Base-by-base conservation (phyloP, 2,888 invertebrate species). In the Helleia helle region DNA sequence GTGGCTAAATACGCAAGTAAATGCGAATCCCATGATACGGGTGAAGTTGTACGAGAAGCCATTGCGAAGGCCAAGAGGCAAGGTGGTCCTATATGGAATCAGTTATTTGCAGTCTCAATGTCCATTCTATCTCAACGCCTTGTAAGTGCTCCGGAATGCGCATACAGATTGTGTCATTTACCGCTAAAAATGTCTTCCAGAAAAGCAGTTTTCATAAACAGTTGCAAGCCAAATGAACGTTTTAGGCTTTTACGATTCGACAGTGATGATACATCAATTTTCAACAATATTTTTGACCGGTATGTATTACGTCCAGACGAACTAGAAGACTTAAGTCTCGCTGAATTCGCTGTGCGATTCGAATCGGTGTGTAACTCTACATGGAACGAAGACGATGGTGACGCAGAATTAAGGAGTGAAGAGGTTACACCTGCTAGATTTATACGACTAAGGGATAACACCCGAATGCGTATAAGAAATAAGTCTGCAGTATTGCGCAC, bases 91-190 rank as follows among this genome's bases (percentile, higher is more conserved):
- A 47, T 55, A 0, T 53, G 54, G 52, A 27, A 49, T 3, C 53
- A 59, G 26, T 43, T 58, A 1, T 58, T 59, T 28, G 5, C 52
- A 7, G 52, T 60, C 0, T 47, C 54, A 31, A 58, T 58, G 55
- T 37, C 53, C 0, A 59, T 60, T 40, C 36, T 58, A 7, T 24
- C 0, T 15, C 56, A 58, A 50, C 47, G 59, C 3, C 3, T 55
- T 5, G 54, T 62, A 1, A 56, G 54, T 25, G 59, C 57, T 0
- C 46, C 50, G 1, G 59, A 61, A 58, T 54, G 47, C n/a, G 62
- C 58, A 30, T 62, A 55, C 29, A 42, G 61, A 17, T 40, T 62
- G 5, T 63, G 59, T 8, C 54, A 60, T 53, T 50, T 58, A 25
- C 50, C 47, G 0, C 34, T 59, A 3, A 58, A 53, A 47, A 51